Evolutionary conservation across 1,140 invertebrate species (phyloP).

Genomic region (Aplysia californica): DNA sequence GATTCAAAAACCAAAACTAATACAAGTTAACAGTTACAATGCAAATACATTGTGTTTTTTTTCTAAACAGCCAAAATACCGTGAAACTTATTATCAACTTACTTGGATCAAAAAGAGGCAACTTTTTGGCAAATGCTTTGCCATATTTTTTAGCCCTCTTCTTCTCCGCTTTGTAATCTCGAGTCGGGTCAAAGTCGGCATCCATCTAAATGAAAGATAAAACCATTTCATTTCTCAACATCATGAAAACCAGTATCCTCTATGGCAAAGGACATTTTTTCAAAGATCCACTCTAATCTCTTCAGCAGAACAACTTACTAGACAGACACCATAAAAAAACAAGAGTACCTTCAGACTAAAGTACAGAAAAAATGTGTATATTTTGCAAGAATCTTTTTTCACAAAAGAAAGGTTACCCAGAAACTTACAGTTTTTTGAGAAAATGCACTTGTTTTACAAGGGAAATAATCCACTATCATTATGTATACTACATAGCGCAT

Average conservation of each 20-base stretch:
- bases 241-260: too few species aligned
- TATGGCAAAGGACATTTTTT: too few species aligned
- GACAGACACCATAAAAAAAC: not conserved
- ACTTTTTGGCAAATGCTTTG: slow-evolving; percentile 75
- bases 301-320: not conserved
- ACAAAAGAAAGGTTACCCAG: too few species aligned
- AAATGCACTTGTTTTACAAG: too few species aligned
- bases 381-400: too few species aligned
- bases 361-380: too few species aligned
- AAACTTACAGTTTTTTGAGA: too few species aligned
- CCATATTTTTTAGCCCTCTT: slow-evolving; percentile 51
- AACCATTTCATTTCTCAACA: too few species aligned
- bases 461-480: too few species aligned
- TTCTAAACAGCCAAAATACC: not conserved
- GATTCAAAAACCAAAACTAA: not conserved
- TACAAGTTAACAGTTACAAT: not conserved
- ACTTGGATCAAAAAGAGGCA: slow-evolving; percentile 85
- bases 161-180: slow-evolving; percentile 24
- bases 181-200: slow-evolving; percentile 81
- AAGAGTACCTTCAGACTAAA: not conserved
- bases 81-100: slow-evolving; percentile 31
- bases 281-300: too few species aligned
- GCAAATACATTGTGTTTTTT: not conserved
- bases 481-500: too few species aligned
- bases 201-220: slow-evolving; percentile 78